phyloP scores from a whole-genome alignment of 92 coral and sea anemone species.

The Phenganax subtilis region DNA sequence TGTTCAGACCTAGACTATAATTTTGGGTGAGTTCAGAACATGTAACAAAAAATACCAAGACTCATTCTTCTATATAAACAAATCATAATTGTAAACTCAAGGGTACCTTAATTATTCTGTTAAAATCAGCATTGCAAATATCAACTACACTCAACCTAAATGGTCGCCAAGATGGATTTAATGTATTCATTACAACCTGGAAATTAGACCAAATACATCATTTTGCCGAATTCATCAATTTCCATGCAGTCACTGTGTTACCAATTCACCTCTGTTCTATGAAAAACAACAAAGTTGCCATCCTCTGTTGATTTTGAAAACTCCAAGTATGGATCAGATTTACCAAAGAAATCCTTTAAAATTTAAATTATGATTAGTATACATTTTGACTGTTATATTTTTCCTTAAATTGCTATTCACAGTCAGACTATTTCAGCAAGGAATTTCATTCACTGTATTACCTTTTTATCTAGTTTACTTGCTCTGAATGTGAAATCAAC shows the following conservation, averaged over 20 bases:
- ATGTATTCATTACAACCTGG: slow-evolving; percentile 80
- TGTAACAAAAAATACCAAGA: too few species aligned
- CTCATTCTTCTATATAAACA: background rate
- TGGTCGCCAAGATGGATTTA: slow-evolving; percentile 87
- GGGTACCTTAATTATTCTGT: slow-evolving; percentile 75
- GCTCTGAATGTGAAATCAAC: slow-evolving; percentile 75
- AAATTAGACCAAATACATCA: background rate
- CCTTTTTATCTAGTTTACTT: slow-evolving; percentile 92
- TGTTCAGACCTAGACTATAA: too few species aligned
- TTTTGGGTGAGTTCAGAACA: too few species aligned
- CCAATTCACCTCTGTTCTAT: slow-evolving; percentile 80
- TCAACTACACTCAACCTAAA: slow-evolving; percentile 65
- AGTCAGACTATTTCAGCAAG: background rate
- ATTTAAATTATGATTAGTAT: background rate
- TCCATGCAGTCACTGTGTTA: background rate
- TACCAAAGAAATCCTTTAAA: slow-evolving; percentile 92
- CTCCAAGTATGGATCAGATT: slow-evolving; percentile 94
- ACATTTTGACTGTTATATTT: background rate
- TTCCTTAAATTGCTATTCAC: background rate
- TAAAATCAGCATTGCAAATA: slow-evolving; percentile 87
- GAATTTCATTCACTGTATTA: background rate
- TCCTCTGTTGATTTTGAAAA: slow-evolving; percentile 79
- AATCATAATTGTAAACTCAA: background rate
- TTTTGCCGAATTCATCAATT: background rate
- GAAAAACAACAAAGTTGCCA: slow-evolving; percentile 87